Evolutionary conservation across 2,113 vertebrate species (phyloP), one percentile per base, ranked within the genome.

Genomic region (Sebastes fasciatus): DNA sequence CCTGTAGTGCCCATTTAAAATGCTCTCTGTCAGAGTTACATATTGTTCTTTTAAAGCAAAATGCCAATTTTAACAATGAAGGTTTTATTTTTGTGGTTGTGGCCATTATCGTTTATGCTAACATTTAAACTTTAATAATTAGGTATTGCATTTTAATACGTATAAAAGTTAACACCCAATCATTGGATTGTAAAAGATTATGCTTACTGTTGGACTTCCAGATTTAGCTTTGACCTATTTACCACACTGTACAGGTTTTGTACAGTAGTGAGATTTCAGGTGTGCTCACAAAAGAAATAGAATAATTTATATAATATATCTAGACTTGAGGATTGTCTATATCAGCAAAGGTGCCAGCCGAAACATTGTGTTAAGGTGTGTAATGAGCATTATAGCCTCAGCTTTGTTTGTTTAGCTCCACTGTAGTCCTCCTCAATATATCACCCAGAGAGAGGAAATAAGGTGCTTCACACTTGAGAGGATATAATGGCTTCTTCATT

Each of bases 381-480:
- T 61, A 43, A 42, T 63, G 19, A 79, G 23, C 12, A 62, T 68
- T 26, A 62, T 49, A 40, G 51, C 17, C 58, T 21, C 58, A n/a
- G 21, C 11, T 40, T 48, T 55, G 60, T 72, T 71, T 63, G 58
- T 57, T 48, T 65, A 54, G 48, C 46, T 23, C 34, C 34, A 21
- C 58, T 26, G 57, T 10, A 54, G 52, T 54, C 54, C 40, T n/a
- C 34, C 46, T 26, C 10, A 60, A 61, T 72, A 58, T 11, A 60
- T 83, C 70, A 60, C n/a, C 26, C 9, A 19, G 54, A 74, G 19
- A 26, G 11, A 34, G 13, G n/a, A 66, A 74, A 74, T 34, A 61
- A 54, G 71, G 11, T 61, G 63, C 10, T 73, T 74, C 62, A 74
- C 62, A n/a, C 61, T 42, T 64, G 40, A 80, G 40, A 55, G 16